Evolutionary conservation across 2,888 invertebrate genomes (phyloP), one percentile per base, ranked within the genome.

Genomic region (Drosophila vallismaia): DNA sequence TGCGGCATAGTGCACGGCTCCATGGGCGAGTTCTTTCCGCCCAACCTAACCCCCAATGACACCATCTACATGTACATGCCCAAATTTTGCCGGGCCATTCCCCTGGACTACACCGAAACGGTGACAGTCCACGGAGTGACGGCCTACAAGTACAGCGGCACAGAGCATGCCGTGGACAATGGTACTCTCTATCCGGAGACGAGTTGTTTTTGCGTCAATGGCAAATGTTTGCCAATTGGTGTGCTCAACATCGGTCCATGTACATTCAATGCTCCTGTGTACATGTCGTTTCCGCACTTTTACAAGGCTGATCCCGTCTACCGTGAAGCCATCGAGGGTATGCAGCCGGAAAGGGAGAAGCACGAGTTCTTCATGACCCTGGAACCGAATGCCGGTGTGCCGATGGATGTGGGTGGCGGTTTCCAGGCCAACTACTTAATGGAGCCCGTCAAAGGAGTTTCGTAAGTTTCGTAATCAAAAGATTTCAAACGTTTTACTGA

Each of bases 231-330:
- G 31, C 95, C 96, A 68, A 93, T 93, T 0, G 96, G 96, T 0
- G 93, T 95, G 45, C 92, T 96, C 83, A 96, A 96, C 89, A 93
- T 95, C 28, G 94, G 94, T 0, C 92, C 94, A 1, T 96, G 96
- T 76, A 93, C 95, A 50, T 95, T 92, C 82, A 96, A 95, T 9
- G 94, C 97, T 0, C 97, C 97, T 0, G 94, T 95, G 0, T 96
- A 95, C 89, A 93, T 96, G 71, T 96, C 97, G 0, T 93, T 96
- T 76, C 97, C 97, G 0, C 97, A 97, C 92, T 97, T 96, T 91
- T 93, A 95, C 86, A 93, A 94, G 85, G 97, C 94, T 0, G 97
- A 97, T 91, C 94, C 95, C 0, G 92, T 92, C 64, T 95, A 96
- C 63, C 77, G 92, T 29, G 92, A 94, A 4, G 92, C 92, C 14